Conservation (phyloP, 2,888 invertebrate species). For the Margaritifera margaritifera region DNA sequence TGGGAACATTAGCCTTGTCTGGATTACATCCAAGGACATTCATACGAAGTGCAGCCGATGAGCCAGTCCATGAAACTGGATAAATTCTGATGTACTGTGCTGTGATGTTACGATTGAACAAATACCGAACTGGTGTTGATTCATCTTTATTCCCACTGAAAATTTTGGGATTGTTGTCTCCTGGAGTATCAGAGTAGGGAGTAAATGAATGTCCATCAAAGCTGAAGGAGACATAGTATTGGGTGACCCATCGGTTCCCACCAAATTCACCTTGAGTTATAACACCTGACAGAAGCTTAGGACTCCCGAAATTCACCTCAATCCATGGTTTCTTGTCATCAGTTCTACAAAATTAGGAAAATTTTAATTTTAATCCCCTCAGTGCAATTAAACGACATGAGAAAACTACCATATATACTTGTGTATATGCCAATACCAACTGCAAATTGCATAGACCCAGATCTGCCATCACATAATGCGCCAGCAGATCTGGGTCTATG, state of each 20-base stretch:
- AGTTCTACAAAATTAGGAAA: conserved; percentile 19
- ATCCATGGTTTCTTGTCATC: conserved; percentile 53
- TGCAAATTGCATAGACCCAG: too few relatives aligned
- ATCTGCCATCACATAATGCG: too few relatives aligned
- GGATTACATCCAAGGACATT: conserved; percentile 59
- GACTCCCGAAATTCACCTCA: conserved; percentile 51
- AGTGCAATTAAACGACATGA: background rate
- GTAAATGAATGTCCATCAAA: conserved; percentile 52
- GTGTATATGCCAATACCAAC: too few relatives aligned
- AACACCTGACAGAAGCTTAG: conserved; percentile 56
- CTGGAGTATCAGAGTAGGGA: conserved; percentile 48
- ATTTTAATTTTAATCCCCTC: background rate
- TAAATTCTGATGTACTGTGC: conserved; percentile 55
- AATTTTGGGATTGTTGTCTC: conserved; percentile 36
- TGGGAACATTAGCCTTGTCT: conserved; percentile 32
- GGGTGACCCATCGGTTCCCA: conserved; percentile 45
- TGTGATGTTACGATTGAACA: conserved; percentile 59
- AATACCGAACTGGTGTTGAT: conserved; percentile 42
- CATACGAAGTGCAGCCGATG: conserved; percentile 46
- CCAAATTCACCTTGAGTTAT: conserved; percentile 55
- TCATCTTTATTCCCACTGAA: conserved; percentile 52
- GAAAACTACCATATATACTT: too few relatives aligned
- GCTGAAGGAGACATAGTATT: conserved; percentile 48
- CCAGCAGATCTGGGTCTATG: too few relatives aligned
- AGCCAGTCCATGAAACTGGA: conserved; percentile 38